These are phyloP conservation scores for Enhydra lutris DNA, from an alignment of 2,113 vertebrate species.

Conservation along the genomic window DNA sequence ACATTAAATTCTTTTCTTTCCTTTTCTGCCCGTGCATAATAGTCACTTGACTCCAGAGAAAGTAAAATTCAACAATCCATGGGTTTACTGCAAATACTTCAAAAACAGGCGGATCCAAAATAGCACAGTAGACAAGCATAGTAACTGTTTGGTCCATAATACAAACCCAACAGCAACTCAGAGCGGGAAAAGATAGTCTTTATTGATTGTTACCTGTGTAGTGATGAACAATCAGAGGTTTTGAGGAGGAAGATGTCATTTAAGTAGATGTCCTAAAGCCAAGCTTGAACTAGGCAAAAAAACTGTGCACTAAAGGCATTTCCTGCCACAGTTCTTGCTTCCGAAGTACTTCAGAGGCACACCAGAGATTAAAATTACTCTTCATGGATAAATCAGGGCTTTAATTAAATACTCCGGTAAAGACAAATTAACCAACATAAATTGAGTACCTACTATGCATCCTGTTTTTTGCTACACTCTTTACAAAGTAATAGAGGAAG, in stretches of 20 bases:
- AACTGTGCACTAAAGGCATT: not conserved
- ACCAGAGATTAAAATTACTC: not conserved
- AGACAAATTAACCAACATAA: not conserved
- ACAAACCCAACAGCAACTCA: not conserved
- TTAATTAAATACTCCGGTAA: not conserved
- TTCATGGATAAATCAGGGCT: not conserved
- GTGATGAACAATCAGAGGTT: not conserved
- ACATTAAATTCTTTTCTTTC: constrained; percentile 48
- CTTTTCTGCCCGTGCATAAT: constrained; percentile 20
- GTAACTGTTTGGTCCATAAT: not conserved
- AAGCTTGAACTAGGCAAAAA: not conserved
- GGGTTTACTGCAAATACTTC: constrained; percentile 45
- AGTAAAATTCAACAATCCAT: constrained; percentile 14
- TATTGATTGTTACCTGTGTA: not conserved
- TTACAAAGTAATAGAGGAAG: not conserved
- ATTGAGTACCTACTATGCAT: not conserved
- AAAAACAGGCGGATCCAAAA: constrained; percentile 37
- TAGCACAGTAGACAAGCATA: constrained; percentile 17
- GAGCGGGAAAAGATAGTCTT: not conserved
- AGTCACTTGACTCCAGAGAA: constrained; percentile 58
- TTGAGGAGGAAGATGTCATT: not conserved
- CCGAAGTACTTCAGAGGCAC: not conserved
- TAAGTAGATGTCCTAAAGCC: not conserved
- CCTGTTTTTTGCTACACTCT: not conserved
- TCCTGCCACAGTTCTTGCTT: not conserved